Evolutionary conservation across 2,888 invertebrate genomes (phyloP).

Genomic region (Omphaloscelis lunosa): DNA sequence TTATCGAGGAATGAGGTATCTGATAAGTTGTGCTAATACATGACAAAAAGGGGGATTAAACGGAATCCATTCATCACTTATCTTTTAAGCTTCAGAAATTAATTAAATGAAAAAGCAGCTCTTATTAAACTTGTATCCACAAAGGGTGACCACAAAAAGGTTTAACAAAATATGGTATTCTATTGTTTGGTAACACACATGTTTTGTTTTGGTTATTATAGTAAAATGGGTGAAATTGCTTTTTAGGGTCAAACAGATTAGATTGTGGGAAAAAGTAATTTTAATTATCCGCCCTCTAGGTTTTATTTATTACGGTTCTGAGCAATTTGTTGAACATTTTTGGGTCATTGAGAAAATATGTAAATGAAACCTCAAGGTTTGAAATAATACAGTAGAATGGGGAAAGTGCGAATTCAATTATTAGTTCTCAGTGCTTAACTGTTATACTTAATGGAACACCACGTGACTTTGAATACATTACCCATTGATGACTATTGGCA

Average conservation of each 20-base stretch:
- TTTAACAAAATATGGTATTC: conserved; percentile 34
- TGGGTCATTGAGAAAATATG: conserved; percentile 24
- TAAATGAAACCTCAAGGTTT: conserved; percentile 9
- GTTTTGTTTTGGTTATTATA: conserved; percentile 54
- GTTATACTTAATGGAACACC: not conserved
- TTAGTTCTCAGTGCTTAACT: not conserved
- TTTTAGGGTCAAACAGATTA: conserved; percentile 39
- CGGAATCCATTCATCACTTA: not conserved
- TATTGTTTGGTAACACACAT: conserved; percentile 36
- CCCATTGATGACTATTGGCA: not conserved
- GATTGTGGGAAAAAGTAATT: conserved; percentile 39
- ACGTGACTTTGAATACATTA: not conserved
- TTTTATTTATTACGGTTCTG: conserved; percentile 40
- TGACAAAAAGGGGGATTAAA: not conserved
- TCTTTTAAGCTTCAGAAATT: conserved; percentile 21
- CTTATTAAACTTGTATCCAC: conserved; percentile 35
- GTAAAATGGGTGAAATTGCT: conserved; percentile 54
- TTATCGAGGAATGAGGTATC: not conserved
- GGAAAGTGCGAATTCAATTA: not conserved
- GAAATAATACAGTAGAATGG: not conserved
- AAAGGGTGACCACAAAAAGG: conserved; percentile 49
- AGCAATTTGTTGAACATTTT: conserved; percentile 48
- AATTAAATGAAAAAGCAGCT: conserved; percentile 36
- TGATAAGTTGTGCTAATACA: not conserved
- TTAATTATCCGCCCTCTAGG: conserved; percentile 35